Base-by-base conservation (phyloP, 2,888 invertebrate species). In the Ochlodes sylvanus region DNA sequence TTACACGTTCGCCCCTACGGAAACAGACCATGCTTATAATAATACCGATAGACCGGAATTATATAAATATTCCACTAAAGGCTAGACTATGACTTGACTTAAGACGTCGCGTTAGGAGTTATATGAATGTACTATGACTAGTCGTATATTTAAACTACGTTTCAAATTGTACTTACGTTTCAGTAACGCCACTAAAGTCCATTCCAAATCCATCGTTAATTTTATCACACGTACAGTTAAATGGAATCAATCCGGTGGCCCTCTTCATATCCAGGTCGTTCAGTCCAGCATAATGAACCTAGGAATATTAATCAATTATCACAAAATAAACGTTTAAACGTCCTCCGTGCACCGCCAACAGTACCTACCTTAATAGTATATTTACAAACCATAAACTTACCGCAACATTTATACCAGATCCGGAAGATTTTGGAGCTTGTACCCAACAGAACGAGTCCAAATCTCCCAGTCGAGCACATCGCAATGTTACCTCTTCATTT, bases 1-100 rank as follows among this genome's bases (percentile, higher is more conserved):
- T 96, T 2, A 95, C 90, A 6, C 93, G 89, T 12, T 87, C 81
- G 0, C 95, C 95, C 0, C 93, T 93, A 55, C 5, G 27, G 27
- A 44, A 63, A 64, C 7, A 47, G 2, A 9, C 7, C 38, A 38
- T 12, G 12, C 7, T 38, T 38, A 2, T 12, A 38, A 2, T 38
- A 38, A 38, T 12, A 38, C 34, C 9, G 34, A 34, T n/a, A n/a
- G n/a, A n/a, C n/a, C n/a, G n/a, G n/a, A n/a, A n/a, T n/a, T n/a
- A n/a, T n/a, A n/a, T n/a, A n/a, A n/a, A n/a, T n/a, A n/a, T n/a
- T n/a, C n/a, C n/a, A n/a, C n/a, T n/a, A n/a, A n/a, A n/a, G n/a
- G n/a, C n/a, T n/a, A n/a, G n/a, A n/a, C n/a, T n/a, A n/a, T n/a
- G n/a, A n/a, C n/a, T n/a, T n/a, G n/a, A n/a, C n/a, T n/a, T n/a